Percentiles rank a stretch among this genome's conserved stretches.
These are phyloP conservation scores for Galerucella nymphaeae DNA, from an alignment of 2,888 invertebrate genomes.

Conservation along the genomic window DNA sequence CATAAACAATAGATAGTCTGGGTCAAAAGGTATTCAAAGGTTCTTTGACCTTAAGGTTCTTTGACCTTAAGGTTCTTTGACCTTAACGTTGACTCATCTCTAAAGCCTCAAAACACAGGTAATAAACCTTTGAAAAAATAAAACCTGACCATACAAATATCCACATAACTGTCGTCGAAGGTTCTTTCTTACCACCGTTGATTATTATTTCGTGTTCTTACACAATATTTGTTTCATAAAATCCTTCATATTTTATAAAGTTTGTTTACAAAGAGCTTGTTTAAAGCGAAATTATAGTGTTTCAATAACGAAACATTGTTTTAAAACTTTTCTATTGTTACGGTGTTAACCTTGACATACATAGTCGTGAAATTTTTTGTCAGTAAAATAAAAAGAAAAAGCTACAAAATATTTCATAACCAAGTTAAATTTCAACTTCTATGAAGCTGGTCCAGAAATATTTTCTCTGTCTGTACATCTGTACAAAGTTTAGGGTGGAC, in stretches of 20 bases:
- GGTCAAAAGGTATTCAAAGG: background rate
- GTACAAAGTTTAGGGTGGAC: too few species aligned
- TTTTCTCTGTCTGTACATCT: too few species aligned
- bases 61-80: background rate
- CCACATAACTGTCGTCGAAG: conserved; percentile 1
- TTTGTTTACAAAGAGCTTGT: background rate
- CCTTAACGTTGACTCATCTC: background rate
- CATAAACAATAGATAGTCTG: background rate
- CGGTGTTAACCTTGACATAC: background rate
- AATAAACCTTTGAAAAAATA: conserved; percentile 12
- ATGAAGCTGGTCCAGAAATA: too few species aligned
- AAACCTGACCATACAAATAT: conserved; percentile 4
- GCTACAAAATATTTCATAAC: background rate
- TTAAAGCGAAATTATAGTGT: background rate
- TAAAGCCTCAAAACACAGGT: background rate
- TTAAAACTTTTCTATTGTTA: background rate
- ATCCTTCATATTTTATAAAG: background rate
- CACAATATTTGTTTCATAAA: conserved; percentile 1
- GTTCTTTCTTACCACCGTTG: too few species aligned
- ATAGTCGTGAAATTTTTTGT: background rate
- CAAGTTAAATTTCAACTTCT: too few species aligned
- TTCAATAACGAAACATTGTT: background rate
- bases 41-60: too few species aligned
- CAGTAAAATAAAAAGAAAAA: background rate
- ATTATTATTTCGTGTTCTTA: too few species aligned